Evolutionary conservation across 2,113 vertebrate genomes (phyloP).

Genomic region (Oostethus manadensis): DNA sequence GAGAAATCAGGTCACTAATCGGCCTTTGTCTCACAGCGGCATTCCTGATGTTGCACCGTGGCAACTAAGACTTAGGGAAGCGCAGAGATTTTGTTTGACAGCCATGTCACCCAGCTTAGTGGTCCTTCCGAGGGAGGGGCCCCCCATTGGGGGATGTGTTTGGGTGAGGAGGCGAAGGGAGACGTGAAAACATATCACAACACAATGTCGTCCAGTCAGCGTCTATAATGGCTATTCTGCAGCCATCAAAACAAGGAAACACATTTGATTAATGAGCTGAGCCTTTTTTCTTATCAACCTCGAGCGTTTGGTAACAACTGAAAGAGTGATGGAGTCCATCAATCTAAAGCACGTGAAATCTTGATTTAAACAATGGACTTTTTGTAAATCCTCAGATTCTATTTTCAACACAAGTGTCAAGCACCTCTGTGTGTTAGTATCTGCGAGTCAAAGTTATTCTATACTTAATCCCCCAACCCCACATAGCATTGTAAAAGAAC

Average conservation of each 20-base stretch:
- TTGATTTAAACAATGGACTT: conserved; percentile 2
- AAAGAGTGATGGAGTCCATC: conserved; percentile 24
- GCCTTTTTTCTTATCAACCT: conserved; percentile 23
- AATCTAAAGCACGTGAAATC: conserved; percentile 10
- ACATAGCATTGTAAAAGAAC: no score
- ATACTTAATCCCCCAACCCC: no score
- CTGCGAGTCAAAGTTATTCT: no score
- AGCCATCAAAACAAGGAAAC: conserved; percentile 45
- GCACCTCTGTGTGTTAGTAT: no score
- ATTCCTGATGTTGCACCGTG: conserved; percentile 79
- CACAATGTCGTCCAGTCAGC: conserved; percentile 38
- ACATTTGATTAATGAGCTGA: conserved; percentile 56
- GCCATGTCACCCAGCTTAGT: conserved; percentile 65
- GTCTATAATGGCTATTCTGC: conserved; percentile 28
- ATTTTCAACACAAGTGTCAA: no score
- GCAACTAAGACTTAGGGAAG: conserved; percentile 77
- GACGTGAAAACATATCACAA: conserved; percentile 15
- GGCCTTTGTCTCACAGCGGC: conserved; percentile 71
- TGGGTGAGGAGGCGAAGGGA: conserved; percentile 33
- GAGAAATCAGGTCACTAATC: conserved; percentile 71
- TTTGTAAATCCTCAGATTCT: conserved; percentile 12
- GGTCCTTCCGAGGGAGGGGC: conserved; percentile 41
- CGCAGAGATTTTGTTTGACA: conserved; percentile 70
- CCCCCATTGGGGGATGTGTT: conserved; percentile 45
- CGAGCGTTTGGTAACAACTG: conserved; percentile 33